phyloP scores from a whole-genome alignment of 2,888 invertebrate species.

The Apotomis betuletana region DNA sequence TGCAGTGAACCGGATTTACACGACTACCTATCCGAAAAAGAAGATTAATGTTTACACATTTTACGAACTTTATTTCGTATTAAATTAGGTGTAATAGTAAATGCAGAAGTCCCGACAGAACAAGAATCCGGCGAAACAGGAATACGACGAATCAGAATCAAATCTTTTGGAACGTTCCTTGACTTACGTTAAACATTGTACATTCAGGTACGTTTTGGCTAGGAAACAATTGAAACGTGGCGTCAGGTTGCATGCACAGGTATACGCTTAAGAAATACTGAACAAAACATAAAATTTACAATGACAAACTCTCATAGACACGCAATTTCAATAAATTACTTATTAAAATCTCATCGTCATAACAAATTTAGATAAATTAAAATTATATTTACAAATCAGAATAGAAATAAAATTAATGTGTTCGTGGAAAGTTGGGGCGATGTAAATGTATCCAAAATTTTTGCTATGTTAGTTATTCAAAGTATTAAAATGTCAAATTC shows the following conservation, averaged over 20 bases:
- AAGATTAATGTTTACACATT: no score
- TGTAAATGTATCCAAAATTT: conserved; percentile 71
- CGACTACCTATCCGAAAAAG: no score
- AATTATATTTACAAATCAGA: conserved; percentile 72
- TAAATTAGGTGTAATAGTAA: no score
- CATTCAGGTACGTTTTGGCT: neutral
- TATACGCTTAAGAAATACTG: conserved; percentile 80
- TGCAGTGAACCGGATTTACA: no score
- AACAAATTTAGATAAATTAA: conserved; percentile 71
- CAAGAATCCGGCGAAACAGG: no score
- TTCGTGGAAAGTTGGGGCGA: conserved; percentile 47
- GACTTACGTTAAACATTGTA: no score
- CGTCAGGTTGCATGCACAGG: conserved; percentile 40
- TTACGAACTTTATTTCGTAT: no score
- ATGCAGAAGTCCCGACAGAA: no score
- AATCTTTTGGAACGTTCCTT: no score
- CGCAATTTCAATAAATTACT: conserved; percentile 61
- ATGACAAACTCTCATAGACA: conserved; percentile 67
- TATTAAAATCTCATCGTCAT: conserved; percentile 58
- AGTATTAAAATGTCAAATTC: conserved; percentile 48
- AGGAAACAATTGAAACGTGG: conserved; percentile 16
- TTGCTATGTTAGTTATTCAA: conserved; percentile 43
- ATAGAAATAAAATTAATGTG: conserved; percentile 50
- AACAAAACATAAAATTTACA: conserved; percentile 83
- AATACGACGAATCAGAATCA: no score